Evolutionary conservation across 92 coral and sea anemone genomes (phyloP), one percentile per base, ranked within the genome.

Genomic region (Anthopleura xanthogrammica): DNA sequence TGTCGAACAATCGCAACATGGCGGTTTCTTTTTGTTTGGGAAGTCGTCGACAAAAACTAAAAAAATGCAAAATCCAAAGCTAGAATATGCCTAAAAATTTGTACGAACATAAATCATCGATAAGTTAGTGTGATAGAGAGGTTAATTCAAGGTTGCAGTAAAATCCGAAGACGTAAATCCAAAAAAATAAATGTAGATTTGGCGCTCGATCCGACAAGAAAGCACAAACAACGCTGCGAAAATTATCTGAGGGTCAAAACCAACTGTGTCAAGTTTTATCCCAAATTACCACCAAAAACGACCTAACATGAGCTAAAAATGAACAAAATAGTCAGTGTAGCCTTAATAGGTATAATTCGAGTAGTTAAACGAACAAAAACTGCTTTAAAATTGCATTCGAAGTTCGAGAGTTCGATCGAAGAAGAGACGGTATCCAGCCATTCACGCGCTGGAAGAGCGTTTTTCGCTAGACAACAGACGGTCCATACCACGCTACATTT

Each of bases 1-100:
- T 76, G 46, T 62, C 81, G 77, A 75, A 77, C 82, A 84, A 76
- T 75, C 79, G 62, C 88, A 85, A 85, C 83, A 85, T 85, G 88
- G 88, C 88, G 88, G 88, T 85, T 79, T 40, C 68, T 79, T 85
- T 85, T 85, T 81, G 84, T 81, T 81, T 60, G 77, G 71, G 41
- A 70, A 66, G 84, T 68, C 84, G 65, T 68, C 50, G 77, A 81
- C 83, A 80, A 70, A 81, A 66, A 81, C 57, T 71, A 64, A 68
- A 81, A 81, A 81, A 66, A 4, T 81, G 77, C 84, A 68, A 68
- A 70, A 70, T 81, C 65, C 12, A 22, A 14, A 19, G 16, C 50
- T 68, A 5, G 56, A 12, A 52, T 20, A 66, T 22, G 1, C 13
- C 13, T 81, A 11, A 81, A 81, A 81, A 81, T 58, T 19, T 10